Percentiles rank a stretch among this genome's conserved stretches.
phyloP scores from a whole-genome alignment of 2,113 vertebrate species.

The Rhineura floridana region DNA sequence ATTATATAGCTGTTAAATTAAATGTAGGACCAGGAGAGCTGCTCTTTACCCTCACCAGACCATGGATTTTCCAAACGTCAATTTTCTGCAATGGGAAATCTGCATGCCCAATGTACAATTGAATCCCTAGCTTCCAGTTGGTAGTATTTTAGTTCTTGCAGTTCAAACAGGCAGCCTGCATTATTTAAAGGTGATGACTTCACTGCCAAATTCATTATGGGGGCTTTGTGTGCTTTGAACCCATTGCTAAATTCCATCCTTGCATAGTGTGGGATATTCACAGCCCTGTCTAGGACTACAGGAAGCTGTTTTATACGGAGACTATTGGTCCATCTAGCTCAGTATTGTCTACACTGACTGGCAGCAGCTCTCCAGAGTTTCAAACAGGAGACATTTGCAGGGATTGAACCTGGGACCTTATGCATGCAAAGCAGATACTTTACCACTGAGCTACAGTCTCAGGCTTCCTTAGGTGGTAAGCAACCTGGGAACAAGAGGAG shows the following conservation, averaged over 20 bases:
- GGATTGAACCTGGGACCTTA: no score
- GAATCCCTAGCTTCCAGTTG: not conserved
- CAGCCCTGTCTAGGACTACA: not conserved
- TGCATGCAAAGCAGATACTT: no score
- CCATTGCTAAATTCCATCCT: not conserved
- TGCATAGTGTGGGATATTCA: not conserved
- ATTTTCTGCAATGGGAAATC: constrained; percentile 32
- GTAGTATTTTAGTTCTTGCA: not conserved
- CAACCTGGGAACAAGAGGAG: no score
- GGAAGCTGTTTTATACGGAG: not conserved
- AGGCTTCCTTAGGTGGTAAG: no score
- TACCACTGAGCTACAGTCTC: no score
- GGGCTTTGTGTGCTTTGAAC: not conserved
- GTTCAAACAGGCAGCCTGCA: not conserved
- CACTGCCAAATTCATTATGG: not conserved
- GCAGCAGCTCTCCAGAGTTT: no score
- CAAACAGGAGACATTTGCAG: no score
- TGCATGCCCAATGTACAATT: not conserved
- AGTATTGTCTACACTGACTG: not conserved
- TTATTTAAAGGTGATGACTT: constrained; percentile 13
- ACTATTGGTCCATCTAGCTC: no score
- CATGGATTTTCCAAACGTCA: constrained; percentile 8
- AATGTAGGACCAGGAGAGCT: constrained; percentile 22
- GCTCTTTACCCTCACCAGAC: not conserved
- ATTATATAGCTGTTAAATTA: constrained; percentile 1